Evolutionary conservation across 1,140 invertebrate genomes (phyloP).

Genomic region (Camponotus vicinus): DNA sequence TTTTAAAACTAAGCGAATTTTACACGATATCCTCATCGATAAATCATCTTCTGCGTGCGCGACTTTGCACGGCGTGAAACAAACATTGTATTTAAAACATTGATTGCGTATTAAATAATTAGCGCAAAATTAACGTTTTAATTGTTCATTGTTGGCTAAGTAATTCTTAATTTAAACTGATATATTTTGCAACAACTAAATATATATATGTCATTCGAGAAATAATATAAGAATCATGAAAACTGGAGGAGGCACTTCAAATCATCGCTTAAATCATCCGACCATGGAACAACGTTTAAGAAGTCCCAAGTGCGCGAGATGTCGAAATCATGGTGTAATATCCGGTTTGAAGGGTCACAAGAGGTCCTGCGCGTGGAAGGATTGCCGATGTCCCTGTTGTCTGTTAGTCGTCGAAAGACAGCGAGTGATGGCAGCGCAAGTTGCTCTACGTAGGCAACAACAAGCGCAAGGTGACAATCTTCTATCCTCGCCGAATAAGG

Average conservation of each 20-base stretch:
- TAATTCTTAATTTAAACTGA: background rate
- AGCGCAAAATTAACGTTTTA: background rate
- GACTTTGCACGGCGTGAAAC: background rate
- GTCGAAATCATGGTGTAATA: conserved; percentile 95
- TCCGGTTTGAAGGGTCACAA: conserved; percentile 96
- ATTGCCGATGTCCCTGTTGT: conserved; percentile 94
- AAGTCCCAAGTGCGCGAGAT: conserved; percentile 95
- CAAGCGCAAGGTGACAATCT: conserved; percentile 85
- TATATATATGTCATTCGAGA: background rate
- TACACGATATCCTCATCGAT: background rate
- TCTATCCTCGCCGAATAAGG: conserved; percentile 63
- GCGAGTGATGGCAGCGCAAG: conserved; percentile 94
- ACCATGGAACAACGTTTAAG: conserved; percentile 84
- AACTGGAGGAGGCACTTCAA: conserved; percentile 49
- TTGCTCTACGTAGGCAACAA: conserved; percentile 89
- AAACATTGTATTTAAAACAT: background rate
- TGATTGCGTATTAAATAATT: background rate
- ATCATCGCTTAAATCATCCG: conserved; percentile 30
- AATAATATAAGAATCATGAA: conserved; percentile 51
- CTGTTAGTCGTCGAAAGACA: conserved; percentile 95
- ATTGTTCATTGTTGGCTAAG: background rate
- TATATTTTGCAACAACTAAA: background rate
- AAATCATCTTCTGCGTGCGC: background rate
- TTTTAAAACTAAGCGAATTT: background rate
- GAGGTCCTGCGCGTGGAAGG: conserved; percentile 91